phyloP scores from a whole-genome alignment of 2,888 invertebrate genomes.

The Latheticus oryzae region DNA sequence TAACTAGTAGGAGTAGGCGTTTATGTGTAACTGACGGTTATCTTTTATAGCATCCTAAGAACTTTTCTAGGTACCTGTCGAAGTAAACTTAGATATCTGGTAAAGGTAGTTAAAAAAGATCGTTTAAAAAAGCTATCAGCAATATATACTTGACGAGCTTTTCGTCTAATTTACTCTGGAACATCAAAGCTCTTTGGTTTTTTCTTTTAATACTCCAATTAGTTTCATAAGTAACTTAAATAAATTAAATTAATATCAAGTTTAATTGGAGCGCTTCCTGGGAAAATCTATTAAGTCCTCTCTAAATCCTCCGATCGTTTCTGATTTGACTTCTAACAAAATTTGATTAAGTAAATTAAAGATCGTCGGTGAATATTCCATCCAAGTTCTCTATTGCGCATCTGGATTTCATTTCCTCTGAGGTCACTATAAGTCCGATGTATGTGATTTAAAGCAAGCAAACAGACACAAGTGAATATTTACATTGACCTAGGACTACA shows the following conservation, averaged over 20 bases:
- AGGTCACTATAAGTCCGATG: conserved; percentile 18
- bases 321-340: conserved; percentile 23
- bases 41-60: too few relatives aligned
- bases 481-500: conserved; percentile 34
- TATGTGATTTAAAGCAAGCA: conserved; percentile 18
- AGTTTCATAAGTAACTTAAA: conserved; percentile 12
- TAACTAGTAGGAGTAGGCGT: conserved; percentile 14
- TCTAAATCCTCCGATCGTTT: conserved; percentile 8
- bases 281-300: conserved; percentile 19
- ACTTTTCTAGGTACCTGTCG: too few relatives aligned
- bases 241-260: conserved; percentile 11
- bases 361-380: conserved; percentile 28
- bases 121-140: too few relatives aligned
- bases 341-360: conserved; percentile 33
- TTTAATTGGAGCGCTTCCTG: conserved; percentile 17
- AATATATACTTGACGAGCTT: too few relatives aligned
- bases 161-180: too few relatives aligned
- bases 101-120: too few relatives aligned
- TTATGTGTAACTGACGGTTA: conserved; percentile 15
- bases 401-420: conserved; percentile 32
- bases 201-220: too few relatives aligned
- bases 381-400: conserved; percentile 25
- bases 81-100: too few relatives aligned
- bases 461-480: conserved; percentile 27
- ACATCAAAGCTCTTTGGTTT: too few relatives aligned